These are phyloP conservation scores for Pelecanus crispus DNA, from an alignment of 2,113 vertebrate species.

Conservation along the genomic window DNA sequence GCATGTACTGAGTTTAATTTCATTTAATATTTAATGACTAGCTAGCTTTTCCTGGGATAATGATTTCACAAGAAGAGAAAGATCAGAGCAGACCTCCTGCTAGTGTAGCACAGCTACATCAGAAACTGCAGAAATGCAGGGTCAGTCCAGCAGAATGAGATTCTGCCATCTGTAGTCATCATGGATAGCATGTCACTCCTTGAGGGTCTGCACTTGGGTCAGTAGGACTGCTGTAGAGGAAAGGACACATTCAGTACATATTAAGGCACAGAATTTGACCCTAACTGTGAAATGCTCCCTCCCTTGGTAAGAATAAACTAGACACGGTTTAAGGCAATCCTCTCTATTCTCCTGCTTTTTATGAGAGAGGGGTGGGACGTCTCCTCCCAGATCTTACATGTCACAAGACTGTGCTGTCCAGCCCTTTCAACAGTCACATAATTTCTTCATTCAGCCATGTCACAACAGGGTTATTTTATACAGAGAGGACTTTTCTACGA, in stretches of 20 bases:
- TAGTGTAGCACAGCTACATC: neutral
- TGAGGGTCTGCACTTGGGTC: neutral
- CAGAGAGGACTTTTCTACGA: neutral
- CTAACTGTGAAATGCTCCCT: neutral
- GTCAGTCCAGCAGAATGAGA: neutral
- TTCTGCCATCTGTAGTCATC: neutral
- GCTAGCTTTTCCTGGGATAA: constrained; percentile 30
- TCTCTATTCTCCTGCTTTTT: neutral
- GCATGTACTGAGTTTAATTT: constrained; percentile 46
- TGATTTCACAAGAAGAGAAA: constrained; percentile 21
- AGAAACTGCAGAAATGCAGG: neutral
- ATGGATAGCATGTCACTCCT: neutral
- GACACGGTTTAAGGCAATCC: neutral
- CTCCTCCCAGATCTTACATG: neutral
- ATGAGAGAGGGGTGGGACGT: neutral
- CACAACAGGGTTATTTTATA: neutral
- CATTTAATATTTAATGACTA: constrained; percentile 48
- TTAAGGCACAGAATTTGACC: neutral
- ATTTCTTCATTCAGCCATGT: neutral
- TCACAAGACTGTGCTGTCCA: neutral
- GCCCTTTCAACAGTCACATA: neutral
- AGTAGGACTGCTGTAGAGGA: neutral
- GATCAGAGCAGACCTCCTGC: constrained; percentile 47
- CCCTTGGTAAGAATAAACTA: neutral
- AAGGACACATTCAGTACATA: neutral